Evolutionary conservation across 1,140 invertebrate genomes (phyloP).

Genomic region (Brachionus calyciflorus): DNA sequence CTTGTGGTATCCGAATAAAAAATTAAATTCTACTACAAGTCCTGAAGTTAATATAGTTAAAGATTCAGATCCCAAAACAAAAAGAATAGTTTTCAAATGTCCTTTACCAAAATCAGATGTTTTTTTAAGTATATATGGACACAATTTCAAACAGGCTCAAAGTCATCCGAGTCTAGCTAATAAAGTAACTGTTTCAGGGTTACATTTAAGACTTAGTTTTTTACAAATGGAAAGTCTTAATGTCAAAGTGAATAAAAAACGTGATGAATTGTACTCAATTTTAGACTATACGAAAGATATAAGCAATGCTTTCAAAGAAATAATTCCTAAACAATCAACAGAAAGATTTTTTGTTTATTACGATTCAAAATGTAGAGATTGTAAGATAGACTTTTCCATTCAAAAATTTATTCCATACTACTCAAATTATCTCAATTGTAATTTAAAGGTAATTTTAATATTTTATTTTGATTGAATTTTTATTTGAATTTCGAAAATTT

Average conservation of each 20-base stretch:
- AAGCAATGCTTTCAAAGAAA: background rate
- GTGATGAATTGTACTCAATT: background rate
- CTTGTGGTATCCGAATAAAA: background rate
- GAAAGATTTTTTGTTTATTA: background rate
- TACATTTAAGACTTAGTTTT: background rate
- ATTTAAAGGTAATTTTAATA: background rate
- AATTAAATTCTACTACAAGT: background rate
- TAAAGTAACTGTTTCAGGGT: background rate
- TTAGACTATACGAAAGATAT: background rate
- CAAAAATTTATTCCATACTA: background rate
- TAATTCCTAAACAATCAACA: background rate
- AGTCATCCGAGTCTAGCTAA: background rate
- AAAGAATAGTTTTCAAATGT: background rate
- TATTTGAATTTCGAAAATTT: no score
- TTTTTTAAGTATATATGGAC: background rate
- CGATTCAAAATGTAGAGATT: background rate
- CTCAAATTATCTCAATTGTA: background rate
- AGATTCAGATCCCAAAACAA: background rate
- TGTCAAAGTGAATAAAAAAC: background rate
- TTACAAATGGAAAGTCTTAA: background rate
- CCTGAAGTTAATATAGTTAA: background rate
- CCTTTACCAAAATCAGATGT: background rate
- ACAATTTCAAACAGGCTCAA: background rate
- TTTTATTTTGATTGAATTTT: no score
- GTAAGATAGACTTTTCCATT: background rate